Evolutionary conservation across 2,113 vertebrate species (phyloP).

Genomic region (Hypomesus transpacificus): DNA sequence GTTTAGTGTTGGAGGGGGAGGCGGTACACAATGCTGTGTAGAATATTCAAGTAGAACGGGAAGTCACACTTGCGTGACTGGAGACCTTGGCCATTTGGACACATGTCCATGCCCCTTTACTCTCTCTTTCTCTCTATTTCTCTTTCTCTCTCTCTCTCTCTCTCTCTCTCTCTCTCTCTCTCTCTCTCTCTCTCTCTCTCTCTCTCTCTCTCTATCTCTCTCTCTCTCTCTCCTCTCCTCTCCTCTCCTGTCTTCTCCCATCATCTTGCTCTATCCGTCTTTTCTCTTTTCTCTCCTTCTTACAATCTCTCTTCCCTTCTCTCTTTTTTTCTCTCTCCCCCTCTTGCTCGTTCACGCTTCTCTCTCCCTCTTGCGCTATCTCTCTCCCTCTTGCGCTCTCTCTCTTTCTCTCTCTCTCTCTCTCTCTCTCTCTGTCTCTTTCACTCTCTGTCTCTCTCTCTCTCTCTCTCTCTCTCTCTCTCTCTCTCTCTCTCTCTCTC

Average conservation of each 20-base stretch:
- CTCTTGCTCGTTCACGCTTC: background rate
- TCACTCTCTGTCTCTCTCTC: too few species aligned
- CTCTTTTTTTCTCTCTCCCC: constrained; percentile 30
- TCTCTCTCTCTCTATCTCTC: constrained; percentile 34
- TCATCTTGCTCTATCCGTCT: constrained; percentile 8
- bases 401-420: constrained; percentile 42
- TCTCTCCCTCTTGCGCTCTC: background rate
- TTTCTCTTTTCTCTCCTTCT: constrained; percentile 37
- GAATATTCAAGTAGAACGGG: constrained; percentile 32
- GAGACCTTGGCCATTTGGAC: constrained; percentile 75
- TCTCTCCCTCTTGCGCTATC: background rate
- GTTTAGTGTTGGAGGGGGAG: constrained; percentile 45
- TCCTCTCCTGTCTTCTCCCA: constrained; percentile 44
- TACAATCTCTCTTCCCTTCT: constrained; percentile 36
- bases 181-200: constrained; percentile 33
- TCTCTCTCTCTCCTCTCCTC: constrained; percentile 18
- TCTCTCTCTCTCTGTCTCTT: background rate
- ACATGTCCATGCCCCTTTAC: constrained; percentile 60
- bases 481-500: constrained; percentile 7
- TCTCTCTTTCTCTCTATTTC: constrained; percentile 32
- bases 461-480: background rate
- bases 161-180: constrained; percentile 34
- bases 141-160: constrained; percentile 30
- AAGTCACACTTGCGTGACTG: constrained; percentile 69
- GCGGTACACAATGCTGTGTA: constrained; percentile 37